A percentile compares a stretch with the other conserved stretches of the same genome.
Evolutionary conservation across 1,140 invertebrate species (phyloP).

Genomic region (Matsumurasca onukii): DNA sequence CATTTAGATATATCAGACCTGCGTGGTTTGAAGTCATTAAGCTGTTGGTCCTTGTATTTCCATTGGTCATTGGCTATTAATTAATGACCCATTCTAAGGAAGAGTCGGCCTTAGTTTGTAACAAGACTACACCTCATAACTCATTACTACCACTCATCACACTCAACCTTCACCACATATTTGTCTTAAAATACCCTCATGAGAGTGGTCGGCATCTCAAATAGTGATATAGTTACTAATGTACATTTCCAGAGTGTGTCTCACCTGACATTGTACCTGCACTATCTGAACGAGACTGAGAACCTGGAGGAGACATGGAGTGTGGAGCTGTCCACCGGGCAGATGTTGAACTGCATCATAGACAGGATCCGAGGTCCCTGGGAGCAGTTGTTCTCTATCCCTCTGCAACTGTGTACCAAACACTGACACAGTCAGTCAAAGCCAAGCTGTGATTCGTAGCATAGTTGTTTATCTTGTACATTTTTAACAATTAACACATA

Average conservation of each 20-base stretch:
- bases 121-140: no score
- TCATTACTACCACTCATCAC: no score
- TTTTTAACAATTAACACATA: background rate
- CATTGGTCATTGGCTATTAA: no score
- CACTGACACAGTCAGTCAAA: background rate
- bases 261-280: background rate
- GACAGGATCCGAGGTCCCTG: conserved; percentile 50
- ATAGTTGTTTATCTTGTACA: background rate
- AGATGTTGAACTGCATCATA: conserved; percentile 48
- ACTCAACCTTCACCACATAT: no score
- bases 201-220: no score
- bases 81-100: no score
- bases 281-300: background rate
- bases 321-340: conserved; percentile 37
- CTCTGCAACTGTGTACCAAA: conserved; percentile 41
- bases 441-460: background rate
- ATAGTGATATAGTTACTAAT: no score
- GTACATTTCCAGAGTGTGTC: background rate
- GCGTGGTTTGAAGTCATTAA: no score
- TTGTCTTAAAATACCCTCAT: no score
- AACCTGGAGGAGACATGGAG: background rate
- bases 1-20: no score
- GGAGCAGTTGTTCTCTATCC: conserved; percentile 51
- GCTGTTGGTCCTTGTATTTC: no score
- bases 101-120: no score